Base-by-base conservation (phyloP, 2,888 invertebrate species). In the Apamea crenata region DNA sequence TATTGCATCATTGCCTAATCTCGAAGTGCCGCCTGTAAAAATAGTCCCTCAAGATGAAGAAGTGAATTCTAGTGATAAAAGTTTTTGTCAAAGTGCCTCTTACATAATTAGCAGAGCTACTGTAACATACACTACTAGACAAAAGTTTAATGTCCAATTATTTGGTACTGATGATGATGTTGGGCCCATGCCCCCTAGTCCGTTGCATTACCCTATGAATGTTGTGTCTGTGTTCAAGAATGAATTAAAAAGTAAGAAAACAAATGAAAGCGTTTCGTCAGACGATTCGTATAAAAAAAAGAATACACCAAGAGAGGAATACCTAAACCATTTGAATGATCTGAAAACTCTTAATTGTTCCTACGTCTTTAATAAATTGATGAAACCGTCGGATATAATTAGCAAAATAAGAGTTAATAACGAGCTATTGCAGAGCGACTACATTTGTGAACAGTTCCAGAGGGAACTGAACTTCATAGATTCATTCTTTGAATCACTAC, bases 331-430 rank as follows among this genome's bases (percentile, higher is more conserved):
- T 79, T 84, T 92, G 74, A 93, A 94, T 83, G 90, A 93, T 88
- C 84, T 93, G 47, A 92, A 94, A 86, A 91, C 93, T 65, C 89
- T 93, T 84, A 91, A 94, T 93, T 93, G 92, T 91, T 93, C 94
- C 76, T 93, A 93, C 82, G 89, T 90, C 81, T 90, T 92, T 86
- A 93, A 94, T 90, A 95, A 95, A 93, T 94, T 96, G 93, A 93
- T 95, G 84, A 97, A 96, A 90, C 97, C 96, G 59, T 96, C 96
- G 0, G 96, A 96, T 87, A 93, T 96, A 92, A 96, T 97, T 91
- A 95, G 94, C 88, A 93, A 95, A 93, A 95, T 96, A 91, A 94
- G 92, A 90, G 91, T 95, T 90, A 94, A 94, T 90, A 93, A 91
- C 78, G 91, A 91, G 72, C 87, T 96, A 84, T 91, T 96, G 87